A percentile compares a stretch with the other conserved stretches of the same genome.
phyloP scores from a whole-genome alignment of 2,888 invertebrate species.

The Eremobia ochroleuca region DNA sequence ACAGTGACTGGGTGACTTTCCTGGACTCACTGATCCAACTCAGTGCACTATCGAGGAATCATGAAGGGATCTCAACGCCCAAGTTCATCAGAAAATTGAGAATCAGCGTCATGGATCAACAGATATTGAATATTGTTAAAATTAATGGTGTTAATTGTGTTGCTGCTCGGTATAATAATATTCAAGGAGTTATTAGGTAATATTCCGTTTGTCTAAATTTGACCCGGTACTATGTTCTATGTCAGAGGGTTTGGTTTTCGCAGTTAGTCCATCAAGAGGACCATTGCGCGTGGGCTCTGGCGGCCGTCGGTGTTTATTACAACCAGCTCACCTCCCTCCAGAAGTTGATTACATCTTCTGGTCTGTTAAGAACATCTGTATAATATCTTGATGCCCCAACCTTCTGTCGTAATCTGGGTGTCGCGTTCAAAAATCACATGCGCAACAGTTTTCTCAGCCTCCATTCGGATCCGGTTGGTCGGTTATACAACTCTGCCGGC shows the following conservation, averaged over 20 bases:
- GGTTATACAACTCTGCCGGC: too few species aligned
- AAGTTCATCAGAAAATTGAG: slow-evolving; percentile 69
- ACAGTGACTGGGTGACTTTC: slow-evolving; percentile 72
- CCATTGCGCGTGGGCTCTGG: too few species aligned
- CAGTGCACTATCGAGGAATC: slow-evolving; percentile 59
- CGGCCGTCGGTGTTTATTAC: too few species aligned
- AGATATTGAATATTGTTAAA: slow-evolving; percentile 14
- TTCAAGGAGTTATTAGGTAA: slow-evolving; percentile 59
- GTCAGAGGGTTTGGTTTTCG: too few species aligned
- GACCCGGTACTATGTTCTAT: too few species aligned
- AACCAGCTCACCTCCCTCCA: too few species aligned
- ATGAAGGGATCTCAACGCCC: slow-evolving; percentile 68
- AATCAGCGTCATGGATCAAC: slow-evolving; percentile 66
- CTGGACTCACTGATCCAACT: slow-evolving; percentile 74
- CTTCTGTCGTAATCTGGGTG: not conserved
- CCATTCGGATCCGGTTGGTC: not conserved
- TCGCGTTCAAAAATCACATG: not conserved
- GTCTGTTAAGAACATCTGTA: too few species aligned
- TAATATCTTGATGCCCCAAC: not conserved
- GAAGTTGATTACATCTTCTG: too few species aligned
- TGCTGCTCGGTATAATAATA: slow-evolving; percentile 48
- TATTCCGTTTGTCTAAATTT: not conserved
- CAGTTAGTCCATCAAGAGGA: too few species aligned
- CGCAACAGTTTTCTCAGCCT: not conserved
- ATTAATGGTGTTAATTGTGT: slow-evolving; percentile 54